Evolutionary conservation across 2,888 invertebrate species (phyloP).

Genomic region (Deilephila porcellus): DNA sequence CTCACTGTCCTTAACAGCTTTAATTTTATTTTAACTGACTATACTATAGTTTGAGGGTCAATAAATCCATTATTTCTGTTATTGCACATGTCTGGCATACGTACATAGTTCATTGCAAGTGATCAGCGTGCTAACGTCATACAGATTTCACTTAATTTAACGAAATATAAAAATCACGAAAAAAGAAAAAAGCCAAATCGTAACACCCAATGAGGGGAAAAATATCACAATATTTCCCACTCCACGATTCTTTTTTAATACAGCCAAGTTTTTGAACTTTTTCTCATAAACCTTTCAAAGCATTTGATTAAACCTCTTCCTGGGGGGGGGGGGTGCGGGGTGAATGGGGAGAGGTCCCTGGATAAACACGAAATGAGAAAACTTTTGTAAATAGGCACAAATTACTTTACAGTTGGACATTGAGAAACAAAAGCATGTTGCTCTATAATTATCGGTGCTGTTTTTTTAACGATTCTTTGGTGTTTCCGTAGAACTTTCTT

Average conservation of each 20-base stretch:
- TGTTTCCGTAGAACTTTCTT: no score
- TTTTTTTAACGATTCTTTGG: neutral
- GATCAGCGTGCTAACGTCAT: no score
- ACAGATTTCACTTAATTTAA: no score
- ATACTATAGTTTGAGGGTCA: no score
- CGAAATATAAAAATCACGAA: neutral
- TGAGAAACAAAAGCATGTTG: constrained; percentile 47
- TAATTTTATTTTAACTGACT: no score
- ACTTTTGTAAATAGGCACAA: constrained; percentile 57
- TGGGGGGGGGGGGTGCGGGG: constrained; percentile 29
- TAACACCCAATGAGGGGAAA: neutral
- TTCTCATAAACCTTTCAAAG: constrained; percentile 56
- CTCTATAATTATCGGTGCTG: constrained; percentile 49
- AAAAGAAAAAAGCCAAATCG: neutral
- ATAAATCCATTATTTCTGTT: no score
- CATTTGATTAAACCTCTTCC: constrained; percentile 62
- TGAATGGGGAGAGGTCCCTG: constrained; percentile 29
- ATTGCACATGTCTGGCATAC: no score
- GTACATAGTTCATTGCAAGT: no score
- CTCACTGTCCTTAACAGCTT: no score
- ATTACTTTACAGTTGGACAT: constrained; percentile 55
- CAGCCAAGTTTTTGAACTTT: constrained; percentile 51
- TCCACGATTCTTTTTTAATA: constrained; percentile 50
- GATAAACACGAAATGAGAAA: constrained; percentile 62
- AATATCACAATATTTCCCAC: constrained; percentile 34